Conservation (phyloP, 1,140 invertebrate species). For the Carcinoscorpius rotundicauda region DNA sequence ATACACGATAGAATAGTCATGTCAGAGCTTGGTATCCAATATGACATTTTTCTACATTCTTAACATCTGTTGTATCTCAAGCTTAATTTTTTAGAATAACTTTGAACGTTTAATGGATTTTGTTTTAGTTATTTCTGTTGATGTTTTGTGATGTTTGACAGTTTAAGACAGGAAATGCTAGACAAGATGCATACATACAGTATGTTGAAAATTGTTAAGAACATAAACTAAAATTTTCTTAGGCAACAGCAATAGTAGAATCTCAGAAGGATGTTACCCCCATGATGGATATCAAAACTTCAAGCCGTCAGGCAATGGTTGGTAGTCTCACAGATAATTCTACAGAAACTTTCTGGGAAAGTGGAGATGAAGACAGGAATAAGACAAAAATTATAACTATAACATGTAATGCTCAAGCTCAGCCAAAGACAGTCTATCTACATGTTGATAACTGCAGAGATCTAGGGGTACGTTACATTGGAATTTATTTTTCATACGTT, state of each 20-base stretch:
- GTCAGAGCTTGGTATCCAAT: too few relatives aligned
- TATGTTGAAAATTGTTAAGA: too few relatives aligned
- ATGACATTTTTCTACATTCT: too few relatives aligned
- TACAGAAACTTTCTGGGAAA: constrained; percentile 99
- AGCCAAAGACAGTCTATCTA: constrained; percentile 53
- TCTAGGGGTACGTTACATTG: constrained; percentile 50
- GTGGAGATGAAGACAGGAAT: constrained; percentile 87
- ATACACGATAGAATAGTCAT: too few relatives aligned
- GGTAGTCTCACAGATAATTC: constrained; percentile 82
- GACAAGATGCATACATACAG: too few relatives aligned
- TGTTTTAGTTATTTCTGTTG: too few relatives aligned
- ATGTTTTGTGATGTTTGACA: too few relatives aligned
- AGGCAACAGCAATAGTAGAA: constrained; percentile 42
- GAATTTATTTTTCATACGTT: not conserved
- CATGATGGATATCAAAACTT: constrained; percentile 67
- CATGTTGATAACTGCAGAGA: constrained; percentile 90
- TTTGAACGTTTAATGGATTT: too few relatives aligned
- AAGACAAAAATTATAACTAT: constrained; percentile 66
- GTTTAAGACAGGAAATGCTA: too few relatives aligned
- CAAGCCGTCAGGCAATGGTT: constrained; percentile 85
- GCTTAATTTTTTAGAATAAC: too few relatives aligned
- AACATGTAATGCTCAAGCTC: constrained; percentile 34
- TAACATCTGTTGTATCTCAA: too few relatives aligned
- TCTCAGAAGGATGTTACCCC: constrained; percentile 57
- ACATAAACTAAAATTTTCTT: constrained; percentile 1